Evolutionary conservation across 2,797 vertebrate genomes (phyloP).

Genomic region (Sandelia bainsii): DNA sequence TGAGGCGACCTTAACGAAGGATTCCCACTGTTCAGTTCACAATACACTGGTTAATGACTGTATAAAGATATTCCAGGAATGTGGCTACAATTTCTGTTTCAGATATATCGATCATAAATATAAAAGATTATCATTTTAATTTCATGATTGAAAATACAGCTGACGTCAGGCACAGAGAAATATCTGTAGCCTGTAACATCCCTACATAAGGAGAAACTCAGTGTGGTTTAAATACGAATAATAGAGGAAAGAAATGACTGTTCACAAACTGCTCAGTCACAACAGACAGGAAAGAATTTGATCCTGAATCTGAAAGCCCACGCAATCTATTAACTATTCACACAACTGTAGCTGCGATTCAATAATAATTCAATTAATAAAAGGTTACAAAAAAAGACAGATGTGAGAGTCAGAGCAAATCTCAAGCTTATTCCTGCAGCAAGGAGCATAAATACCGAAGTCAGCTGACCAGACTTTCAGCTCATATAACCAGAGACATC

Average conservation of each 20-base stretch:
- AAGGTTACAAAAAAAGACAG: slow-evolving; percentile 3
- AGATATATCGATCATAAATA: background rate
- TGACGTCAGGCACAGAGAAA: slow-evolving; percentile 40
- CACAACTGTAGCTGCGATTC: too few species aligned
- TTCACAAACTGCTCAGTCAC: slow-evolving; percentile 19
- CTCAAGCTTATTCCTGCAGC: slow-evolving; percentile 1
- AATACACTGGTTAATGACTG: background rate
- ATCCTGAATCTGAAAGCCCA: slow-evolving; percentile 8
- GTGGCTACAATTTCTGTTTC: background rate
- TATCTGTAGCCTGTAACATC: background rate
- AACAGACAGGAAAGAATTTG: background rate
- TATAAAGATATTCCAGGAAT: slow-evolving; percentile 3
- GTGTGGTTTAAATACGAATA: slow-evolving; percentile 1
- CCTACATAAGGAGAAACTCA: background rate
- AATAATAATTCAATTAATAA: slow-evolving; percentile 4
- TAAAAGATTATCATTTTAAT: background rate
- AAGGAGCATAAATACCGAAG: slow-evolving; percentile 4
- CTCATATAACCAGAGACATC: slow-evolving; percentile 1
- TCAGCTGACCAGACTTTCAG: background rate
- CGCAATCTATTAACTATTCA: background rate
- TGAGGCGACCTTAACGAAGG: slow-evolving; percentile 11
- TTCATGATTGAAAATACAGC: slow-evolving; percentile 27
- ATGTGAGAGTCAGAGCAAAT: slow-evolving; percentile 1
- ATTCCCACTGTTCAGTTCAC: background rate
- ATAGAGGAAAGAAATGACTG: background rate